A percentile compares a stretch with the other conserved stretches of the same genome.
These are phyloP conservation scores for Micrasema longulum DNA, from an alignment of 1,140 invertebrate species.

Conservation along the genomic window DNA sequence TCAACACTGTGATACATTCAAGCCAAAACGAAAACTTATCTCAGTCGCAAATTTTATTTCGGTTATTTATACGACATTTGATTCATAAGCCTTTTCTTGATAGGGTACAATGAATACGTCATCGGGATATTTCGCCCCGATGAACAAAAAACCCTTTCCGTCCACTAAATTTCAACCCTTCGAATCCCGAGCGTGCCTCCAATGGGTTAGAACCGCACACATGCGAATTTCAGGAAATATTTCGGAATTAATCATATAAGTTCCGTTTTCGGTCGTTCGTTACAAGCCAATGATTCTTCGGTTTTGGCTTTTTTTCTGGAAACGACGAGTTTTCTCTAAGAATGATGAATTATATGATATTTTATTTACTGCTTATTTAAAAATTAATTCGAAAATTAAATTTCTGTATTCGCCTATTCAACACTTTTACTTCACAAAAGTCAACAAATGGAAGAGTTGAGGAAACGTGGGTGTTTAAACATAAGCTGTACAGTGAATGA, in stretches of 20 bases:
- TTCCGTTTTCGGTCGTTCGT: constrained; percentile 30
- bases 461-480: too few species aligned
- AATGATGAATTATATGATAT: too few species aligned
- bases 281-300: constrained; percentile 24
- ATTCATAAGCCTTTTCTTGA: constrained; percentile 35
- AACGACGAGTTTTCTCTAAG: too few species aligned
- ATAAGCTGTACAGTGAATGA: too few species aligned
- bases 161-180: constrained; percentile 21
- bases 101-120: constrained; percentile 36
- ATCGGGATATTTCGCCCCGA: constrained; percentile 25
- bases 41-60: constrained; percentile 12
- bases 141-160: constrained; percentile 35
- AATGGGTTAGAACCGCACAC: constrained; percentile 6
- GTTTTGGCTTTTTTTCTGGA: too few species aligned
- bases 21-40: background rate
- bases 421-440: too few species aligned
- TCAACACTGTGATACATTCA: constrained; percentile 9
- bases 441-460: too few species aligned
- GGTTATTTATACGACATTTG: constrained; percentile 27
- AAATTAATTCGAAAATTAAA: too few species aligned
- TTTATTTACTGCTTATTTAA: too few species aligned
- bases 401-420: too few species aligned
- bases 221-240: constrained; percentile 30
- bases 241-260: constrained; percentile 34
- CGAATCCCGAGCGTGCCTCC: background rate